Conservation (phyloP, 2,113 vertebrate species). For the Rattus rattus region DNA sequence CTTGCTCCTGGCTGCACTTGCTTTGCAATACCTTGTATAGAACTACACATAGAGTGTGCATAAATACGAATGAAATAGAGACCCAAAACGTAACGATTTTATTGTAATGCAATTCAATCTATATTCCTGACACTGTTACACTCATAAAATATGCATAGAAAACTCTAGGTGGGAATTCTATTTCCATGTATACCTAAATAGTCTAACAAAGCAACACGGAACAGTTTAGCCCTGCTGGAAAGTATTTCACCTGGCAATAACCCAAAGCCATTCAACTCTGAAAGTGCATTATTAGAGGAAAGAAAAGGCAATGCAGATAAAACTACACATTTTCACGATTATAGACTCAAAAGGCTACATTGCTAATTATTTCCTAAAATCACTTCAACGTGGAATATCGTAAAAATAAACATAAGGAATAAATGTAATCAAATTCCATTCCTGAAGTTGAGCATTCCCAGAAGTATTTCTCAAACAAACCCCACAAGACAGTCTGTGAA, state of each 20-base stretch:
- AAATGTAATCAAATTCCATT: constrained; percentile 38
- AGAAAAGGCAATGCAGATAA: constrained; percentile 7
- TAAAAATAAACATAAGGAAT: constrained; percentile 42
- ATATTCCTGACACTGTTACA: not conserved
- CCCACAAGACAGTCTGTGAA: not conserved
- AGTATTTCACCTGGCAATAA: constrained; percentile 54
- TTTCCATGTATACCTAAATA: constrained; percentile 40
- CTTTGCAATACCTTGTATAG: constrained; percentile 26
- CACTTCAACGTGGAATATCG: constrained; percentile 13
- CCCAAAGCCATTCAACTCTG: constrained; percentile 27
- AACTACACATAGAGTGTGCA: not conserved
- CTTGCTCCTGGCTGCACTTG: not conserved
- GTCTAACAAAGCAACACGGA: constrained; percentile 40
- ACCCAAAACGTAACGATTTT: constrained; percentile 39
- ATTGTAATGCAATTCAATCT: not conserved
- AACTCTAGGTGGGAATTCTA: constrained; percentile 51
- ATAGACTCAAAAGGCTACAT: constrained; percentile 10
- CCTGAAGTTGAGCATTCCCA: constrained; percentile 15
- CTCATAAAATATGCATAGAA: constrained; percentile 58
- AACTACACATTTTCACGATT: constrained; percentile 24
- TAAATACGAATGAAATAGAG: constrained; percentile 19
- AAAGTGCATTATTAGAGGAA: constrained; percentile 25
- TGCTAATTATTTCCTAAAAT: constrained; percentile 52
- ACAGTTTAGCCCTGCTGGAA: constrained; percentile 25
- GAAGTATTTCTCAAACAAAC: constrained; percentile 33